These are phyloP conservation scores for Ernsta delagoae DNA, from an alignment of 2,888 invertebrate species.

Conservation along the genomic window DNA sequence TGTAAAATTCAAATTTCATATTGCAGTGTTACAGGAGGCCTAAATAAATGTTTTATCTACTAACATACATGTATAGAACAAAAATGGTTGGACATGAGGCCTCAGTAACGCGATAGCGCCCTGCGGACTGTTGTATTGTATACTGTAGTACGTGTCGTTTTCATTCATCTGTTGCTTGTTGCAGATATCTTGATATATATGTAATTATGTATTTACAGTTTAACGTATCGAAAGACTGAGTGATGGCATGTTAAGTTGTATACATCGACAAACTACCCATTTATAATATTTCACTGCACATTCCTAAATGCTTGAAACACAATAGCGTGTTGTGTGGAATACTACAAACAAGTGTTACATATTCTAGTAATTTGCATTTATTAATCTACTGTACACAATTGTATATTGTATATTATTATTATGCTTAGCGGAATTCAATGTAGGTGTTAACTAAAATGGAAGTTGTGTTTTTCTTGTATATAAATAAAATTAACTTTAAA, in stretches of 20 bases:
- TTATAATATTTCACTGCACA: conserved; percentile 51
- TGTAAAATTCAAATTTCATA: too few species aligned
- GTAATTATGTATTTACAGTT: conserved; percentile 53
- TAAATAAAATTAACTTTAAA: not conserved
- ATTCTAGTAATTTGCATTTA: conserved; percentile 33
- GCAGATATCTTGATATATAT: conserved; percentile 42
- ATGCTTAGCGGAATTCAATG: not conserved
- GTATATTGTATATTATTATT: conserved; percentile 1
- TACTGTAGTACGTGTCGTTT: conserved; percentile 54
- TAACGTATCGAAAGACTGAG: conserved; percentile 77
- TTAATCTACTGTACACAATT: conserved; percentile 19
- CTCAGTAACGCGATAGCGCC: conserved; percentile 28
- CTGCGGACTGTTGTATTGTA: conserved; percentile 45
- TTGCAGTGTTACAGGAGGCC: conserved; percentile 2
- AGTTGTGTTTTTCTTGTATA: not conserved
- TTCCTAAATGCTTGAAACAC: conserved; percentile 51
- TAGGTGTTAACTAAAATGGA: not conserved
- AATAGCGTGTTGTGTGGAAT: conserved; percentile 31
- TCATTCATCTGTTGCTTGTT: conserved; percentile 60
- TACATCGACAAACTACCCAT: conserved; percentile 40
- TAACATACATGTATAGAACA: not conserved
- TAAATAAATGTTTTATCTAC: conserved; percentile 7
- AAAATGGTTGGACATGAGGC: conserved; percentile 35
- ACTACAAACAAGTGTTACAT: conserved; percentile 15
- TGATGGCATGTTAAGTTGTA: conserved; percentile 67